Conservation (phyloP, 2,888 invertebrate species). For the Sphecodes monilicornis region DNA sequence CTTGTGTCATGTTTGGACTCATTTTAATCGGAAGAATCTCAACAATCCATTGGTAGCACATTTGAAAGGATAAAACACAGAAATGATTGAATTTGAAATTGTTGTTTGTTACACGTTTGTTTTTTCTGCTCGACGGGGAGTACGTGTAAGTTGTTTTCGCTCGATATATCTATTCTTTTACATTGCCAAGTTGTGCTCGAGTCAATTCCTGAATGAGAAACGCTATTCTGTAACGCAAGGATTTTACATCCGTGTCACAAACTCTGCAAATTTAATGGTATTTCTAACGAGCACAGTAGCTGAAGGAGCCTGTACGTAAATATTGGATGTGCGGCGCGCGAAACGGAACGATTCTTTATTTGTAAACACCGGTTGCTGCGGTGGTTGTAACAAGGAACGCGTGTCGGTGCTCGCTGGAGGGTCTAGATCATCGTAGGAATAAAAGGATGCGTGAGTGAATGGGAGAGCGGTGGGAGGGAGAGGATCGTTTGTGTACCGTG, state of each 20-base stretch:
- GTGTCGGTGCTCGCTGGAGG: slow-evolving; percentile 19
- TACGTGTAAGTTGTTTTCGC: too few species aligned
- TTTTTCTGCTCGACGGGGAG: too few species aligned
- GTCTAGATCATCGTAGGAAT: slow-evolving; percentile 22
- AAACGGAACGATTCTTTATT: slow-evolving; percentile 20
- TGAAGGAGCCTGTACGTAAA: neutral
- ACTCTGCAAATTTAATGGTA: neutral
- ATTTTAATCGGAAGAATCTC: neutral
- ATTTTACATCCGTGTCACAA: neutral
- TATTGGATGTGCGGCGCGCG: neutral
- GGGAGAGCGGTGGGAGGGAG: slow-evolving; percentile 3
- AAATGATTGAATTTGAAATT: neutral
- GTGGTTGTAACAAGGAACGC: slow-evolving; percentile 2
- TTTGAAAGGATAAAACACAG: neutral
- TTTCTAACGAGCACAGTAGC: neutral
- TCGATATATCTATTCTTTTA: too few species aligned
- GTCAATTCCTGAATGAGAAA: too few species aligned
- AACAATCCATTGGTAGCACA: fast-evolving
- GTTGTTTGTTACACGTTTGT: neutral
- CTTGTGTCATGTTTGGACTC: neutral
- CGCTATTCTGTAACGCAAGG: too few species aligned
- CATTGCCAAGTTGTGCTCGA: too few species aligned
- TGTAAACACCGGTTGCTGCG: slow-evolving; percentile 21
- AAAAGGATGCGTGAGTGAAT: slow-evolving; percentile 36
- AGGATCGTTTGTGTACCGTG: slow-evolving; percentile 16